These are phyloP conservation scores for Anorthoa munda DNA, from an alignment of 2,888 invertebrate genomes.

Conservation along the genomic window DNA sequence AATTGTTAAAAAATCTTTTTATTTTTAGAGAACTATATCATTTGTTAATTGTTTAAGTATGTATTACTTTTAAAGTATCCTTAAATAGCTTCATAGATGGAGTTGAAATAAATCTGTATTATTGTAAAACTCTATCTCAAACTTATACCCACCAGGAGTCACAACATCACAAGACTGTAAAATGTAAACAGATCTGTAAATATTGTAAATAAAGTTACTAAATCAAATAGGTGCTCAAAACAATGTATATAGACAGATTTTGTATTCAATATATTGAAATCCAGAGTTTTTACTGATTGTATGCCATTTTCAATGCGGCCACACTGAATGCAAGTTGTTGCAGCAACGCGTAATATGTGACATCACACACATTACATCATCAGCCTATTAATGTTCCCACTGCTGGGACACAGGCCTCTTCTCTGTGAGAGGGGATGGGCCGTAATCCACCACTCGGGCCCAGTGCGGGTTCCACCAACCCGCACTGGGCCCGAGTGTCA, in stretches of 20 bases:
- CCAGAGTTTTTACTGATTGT: conserved; percentile 1
- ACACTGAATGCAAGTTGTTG: conserved; percentile 1
- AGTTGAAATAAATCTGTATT: conserved; percentile 30
- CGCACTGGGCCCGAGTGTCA: no score
- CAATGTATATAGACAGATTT: conserved; percentile 41
- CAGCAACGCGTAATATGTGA: neutral
- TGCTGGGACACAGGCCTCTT: no score
- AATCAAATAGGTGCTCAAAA: conserved; percentile 63
- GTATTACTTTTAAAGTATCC: conserved; percentile 23
- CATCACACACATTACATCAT: no score
- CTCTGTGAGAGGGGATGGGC: no score
- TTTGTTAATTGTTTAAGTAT: conserved; percentile 38
- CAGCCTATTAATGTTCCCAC: no score
- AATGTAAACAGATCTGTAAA: conserved; percentile 62
- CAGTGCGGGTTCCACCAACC: no score
- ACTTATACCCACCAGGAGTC: conserved; percentile 43
- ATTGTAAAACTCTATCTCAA: conserved; percentile 26
- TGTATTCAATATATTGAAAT: conserved; percentile 49
- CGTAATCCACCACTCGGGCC: no score
- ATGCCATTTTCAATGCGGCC: neutral
- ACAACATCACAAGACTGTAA: conserved; percentile 60
- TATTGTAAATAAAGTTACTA: conserved; percentile 65
- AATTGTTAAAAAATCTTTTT: conserved; percentile 9
- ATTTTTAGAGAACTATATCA: conserved; percentile 30
- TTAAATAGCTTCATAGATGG: neutral